phyloP scores from a whole-genome alignment of 2,888 invertebrate species.

The Cerastoderma edule region DNA sequence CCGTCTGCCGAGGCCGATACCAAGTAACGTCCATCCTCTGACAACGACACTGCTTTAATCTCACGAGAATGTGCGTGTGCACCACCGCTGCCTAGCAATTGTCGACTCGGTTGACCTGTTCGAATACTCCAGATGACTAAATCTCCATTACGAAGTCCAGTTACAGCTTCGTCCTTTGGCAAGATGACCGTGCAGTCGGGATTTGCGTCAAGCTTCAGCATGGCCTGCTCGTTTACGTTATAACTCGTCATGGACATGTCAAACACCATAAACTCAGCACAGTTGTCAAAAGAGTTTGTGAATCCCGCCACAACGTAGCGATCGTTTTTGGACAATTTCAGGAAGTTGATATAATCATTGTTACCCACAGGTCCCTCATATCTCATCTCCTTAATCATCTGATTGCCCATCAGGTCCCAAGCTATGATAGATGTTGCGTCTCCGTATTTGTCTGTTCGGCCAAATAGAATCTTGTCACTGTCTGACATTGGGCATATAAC shows the following conservation, averaged over 20 bases:
- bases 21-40: conserved; percentile 80
- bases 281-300: conserved; percentile 82
- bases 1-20: conserved; percentile 83
- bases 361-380: conserved; percentile 82
- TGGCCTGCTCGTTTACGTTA: conserved; percentile 79
- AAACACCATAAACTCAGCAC: conserved; percentile 83
- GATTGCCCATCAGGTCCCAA: conserved; percentile 83
- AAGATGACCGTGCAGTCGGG: conserved; percentile 82
- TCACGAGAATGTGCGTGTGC: conserved; percentile 80
- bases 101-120: conserved; percentile 80
- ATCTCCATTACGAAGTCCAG: conserved; percentile 83
- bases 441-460: conserved; percentile 82
- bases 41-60: conserved; percentile 81
- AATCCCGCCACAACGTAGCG: conserved; percentile 83
- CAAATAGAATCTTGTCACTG: conserved; percentile 81
- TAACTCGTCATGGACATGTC: conserved; percentile 80
- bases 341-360: conserved; percentile 81
- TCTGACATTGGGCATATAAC: conserved; percentile 82
- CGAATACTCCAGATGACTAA: conserved; percentile 83
- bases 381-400: conserved; percentile 79
- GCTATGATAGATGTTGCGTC: conserved; percentile 81
- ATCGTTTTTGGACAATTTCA: conserved; percentile 80
- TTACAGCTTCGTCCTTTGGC: conserved; percentile 82
- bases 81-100: conserved; percentile 76
- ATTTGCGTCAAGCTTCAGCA: conserved; percentile 81